Evolutionary conservation across 2,888 invertebrate species (phyloP).

Genomic region (Venusia cambrica): DNA sequence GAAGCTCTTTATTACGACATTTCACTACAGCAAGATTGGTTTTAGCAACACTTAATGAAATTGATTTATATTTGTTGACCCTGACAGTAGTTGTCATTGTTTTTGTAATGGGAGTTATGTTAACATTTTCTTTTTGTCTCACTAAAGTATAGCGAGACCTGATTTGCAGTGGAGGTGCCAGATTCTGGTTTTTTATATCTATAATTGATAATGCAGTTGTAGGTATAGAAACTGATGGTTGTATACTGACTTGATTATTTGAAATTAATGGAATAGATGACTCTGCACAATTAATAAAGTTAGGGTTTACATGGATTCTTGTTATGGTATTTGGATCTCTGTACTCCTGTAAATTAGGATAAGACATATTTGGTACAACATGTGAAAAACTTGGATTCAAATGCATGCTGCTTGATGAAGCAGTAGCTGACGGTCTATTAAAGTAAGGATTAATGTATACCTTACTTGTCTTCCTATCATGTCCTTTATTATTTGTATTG

Average conservation of each 20-base stretch:
- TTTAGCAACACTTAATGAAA: constrained; percentile 51
- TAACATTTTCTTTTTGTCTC: constrained; percentile 38
- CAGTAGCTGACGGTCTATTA: constrained; percentile 35
- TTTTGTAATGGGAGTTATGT: constrained; percentile 13
- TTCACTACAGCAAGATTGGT: constrained; percentile 36
- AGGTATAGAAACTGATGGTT: constrained; percentile 1
- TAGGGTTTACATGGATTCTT: constrained; percentile 75
- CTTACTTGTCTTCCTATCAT: constrained; percentile 36
- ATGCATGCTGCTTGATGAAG: constrained; percentile 39
- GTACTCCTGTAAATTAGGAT: constrained; percentile 6
- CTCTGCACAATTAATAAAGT: constrained; percentile 45
- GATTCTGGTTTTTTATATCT: constrained; percentile 6
- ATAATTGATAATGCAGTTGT: constrained; percentile 1
- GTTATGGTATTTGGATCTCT: constrained; percentile 27
- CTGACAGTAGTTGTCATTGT: constrained; percentile 46
- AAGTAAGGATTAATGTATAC: constrained; percentile 73
- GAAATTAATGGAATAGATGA: constrained; percentile 1
- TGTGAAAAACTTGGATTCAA: constrained; percentile 59
- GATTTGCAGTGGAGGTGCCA: constrained; percentile 11
- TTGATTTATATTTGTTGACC: constrained; percentile 64
- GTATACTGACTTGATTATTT: background rate
- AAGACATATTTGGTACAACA: constrained; percentile 17
- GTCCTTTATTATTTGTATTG: constrained; percentile 24
- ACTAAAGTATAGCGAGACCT: constrained; percentile 56
- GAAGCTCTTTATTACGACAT: constrained; percentile 13